Evolutionary conservation across 30 jellyfish, hydroid and myxozoan species (phyloP), one percentile per base, ranked within the genome.

Genomic region (Aurelia sp.): DNA sequence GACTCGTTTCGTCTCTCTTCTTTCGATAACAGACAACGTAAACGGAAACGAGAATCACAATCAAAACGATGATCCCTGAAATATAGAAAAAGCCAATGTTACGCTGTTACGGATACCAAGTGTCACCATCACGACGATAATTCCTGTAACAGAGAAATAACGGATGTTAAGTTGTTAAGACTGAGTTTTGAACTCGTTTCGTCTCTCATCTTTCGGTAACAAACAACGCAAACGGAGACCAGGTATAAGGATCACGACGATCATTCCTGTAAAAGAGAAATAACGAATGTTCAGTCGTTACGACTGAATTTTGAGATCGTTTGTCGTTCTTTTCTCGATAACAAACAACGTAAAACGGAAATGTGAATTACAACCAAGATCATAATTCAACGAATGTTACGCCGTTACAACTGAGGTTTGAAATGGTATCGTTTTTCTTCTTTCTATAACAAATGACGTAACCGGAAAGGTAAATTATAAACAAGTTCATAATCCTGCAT

Each of bases 1-100:
- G 85, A 50, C 27, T 24, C 31, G 27, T 33, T 19, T 78, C 89
- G 51, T 33, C 24, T 15, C n/a, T 22, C 30, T 53, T 47, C 57
- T 47, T 24, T 12, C 76, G 59, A 24, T 13, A 15, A 20, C 79
- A 38, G 16, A 35, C 70, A 33, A 78, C 6, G 79, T 33, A 78
- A 8, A 40, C 52, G 55, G 53, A 21, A 16, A 63, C 21, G 44
- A 63, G 20, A 4, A 60, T 22, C n/a, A 78, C 62, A 19, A 78
- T 12, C n/a, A 78, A 40, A 13, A 78, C 80, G 18, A 78, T 63
- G 27, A 48, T 18, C 18, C 89, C 89, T 78, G 47, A 31, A 62
- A 78, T 18, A 40, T 7, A 44, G 3, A 44, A 44, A 44, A 1
- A 44, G 7, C 15, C 1, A 9, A 44, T 44, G 55, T 44, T 44